Conservation (phyloP, 1,140 invertebrate species). For the Procambarus virginalis region DNA sequence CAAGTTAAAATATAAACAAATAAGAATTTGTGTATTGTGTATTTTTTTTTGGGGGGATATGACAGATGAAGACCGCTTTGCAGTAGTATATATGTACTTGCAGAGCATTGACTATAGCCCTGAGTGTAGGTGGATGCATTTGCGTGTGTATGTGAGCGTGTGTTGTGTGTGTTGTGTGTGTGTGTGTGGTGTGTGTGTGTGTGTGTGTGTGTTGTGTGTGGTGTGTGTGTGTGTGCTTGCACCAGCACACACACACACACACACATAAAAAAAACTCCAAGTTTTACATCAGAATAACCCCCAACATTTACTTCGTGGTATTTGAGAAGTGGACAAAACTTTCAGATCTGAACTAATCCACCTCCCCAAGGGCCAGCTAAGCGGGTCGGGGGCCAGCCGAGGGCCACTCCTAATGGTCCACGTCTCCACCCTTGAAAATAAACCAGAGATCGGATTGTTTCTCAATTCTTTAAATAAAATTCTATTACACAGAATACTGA, state of each 20-base stretch:
- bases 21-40: no score
- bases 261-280: not conserved
- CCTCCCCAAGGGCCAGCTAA: not conserved
- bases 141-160: not conserved
- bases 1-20: no score
- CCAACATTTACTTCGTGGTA: not conserved
- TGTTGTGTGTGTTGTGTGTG: not conserved
- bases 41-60: no score
- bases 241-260: not conserved
- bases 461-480: not conserved
- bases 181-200: not conserved
- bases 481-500: not conserved
- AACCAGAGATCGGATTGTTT: not conserved
- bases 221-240: not conserved
- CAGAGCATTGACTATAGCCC: no score
- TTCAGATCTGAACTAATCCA: constrained; percentile 3
- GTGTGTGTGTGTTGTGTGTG: not conserved
- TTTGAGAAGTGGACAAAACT: not conserved
- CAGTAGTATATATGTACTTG: no score
- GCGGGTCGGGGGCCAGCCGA: not conserved
- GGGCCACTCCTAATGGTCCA: not conserved
- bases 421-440: not conserved
- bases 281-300: not conserved
- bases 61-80: no score
- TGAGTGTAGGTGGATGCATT: not conserved